phyloP scores from a whole-genome alignment of 2,113 vertebrate genomes.

The Proteles cristata region DNA sequence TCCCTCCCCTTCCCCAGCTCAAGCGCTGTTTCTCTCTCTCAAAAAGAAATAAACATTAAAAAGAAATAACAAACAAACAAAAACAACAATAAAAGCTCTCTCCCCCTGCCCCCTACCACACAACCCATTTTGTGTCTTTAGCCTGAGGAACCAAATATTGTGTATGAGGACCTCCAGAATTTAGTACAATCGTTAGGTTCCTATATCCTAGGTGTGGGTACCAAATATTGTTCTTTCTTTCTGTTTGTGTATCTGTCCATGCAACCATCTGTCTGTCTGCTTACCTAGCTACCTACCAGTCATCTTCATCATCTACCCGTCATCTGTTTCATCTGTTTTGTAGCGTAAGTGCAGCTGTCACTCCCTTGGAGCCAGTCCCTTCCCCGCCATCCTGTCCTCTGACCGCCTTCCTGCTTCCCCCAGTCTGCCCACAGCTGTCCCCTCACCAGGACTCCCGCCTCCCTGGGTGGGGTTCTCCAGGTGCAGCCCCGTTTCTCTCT shows the following conservation, averaged over 20 bases:
- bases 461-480: background rate
- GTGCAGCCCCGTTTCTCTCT: background rate
- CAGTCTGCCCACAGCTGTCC: background rate
- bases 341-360: background rate
- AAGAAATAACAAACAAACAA: too few relatives aligned
- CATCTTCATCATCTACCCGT: background rate
- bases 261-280: too few relatives aligned
- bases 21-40: too few relatives aligned
- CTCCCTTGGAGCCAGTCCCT: background rate
- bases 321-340: background rate
- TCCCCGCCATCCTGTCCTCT: rapidly evolving
- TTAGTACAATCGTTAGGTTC: background rate
- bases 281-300: too few relatives aligned
- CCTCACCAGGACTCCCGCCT: background rate
- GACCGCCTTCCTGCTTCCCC: background rate
- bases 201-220: background rate
- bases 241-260: background rate
- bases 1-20: too few relatives aligned
- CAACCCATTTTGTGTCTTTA: slow-evolving; percentile 44
- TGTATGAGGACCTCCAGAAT: background rate
- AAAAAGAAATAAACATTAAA: too few relatives aligned
- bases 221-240: background rate
- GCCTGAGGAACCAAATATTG: background rate
- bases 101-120: background rate
- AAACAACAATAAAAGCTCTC: background rate